Conservation (phyloP, 2,797 vertebrate genomes). For the Pantherophis vulpinus region DNA sequence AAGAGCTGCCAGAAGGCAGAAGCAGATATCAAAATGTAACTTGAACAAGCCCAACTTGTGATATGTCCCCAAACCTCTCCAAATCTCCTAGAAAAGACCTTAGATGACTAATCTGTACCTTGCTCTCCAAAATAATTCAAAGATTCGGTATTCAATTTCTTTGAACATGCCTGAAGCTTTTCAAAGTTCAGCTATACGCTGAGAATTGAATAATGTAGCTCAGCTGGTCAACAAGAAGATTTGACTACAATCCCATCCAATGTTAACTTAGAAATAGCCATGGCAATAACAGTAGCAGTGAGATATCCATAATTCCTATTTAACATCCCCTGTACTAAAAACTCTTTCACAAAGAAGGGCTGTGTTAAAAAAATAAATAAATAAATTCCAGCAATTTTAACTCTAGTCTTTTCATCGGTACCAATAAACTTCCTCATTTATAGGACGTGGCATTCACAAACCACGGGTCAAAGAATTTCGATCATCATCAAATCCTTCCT, state of each 20-base stretch:
- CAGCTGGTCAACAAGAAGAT: background rate
- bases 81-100: background rate
- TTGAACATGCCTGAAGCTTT: background rate
- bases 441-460: background rate
- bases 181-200: background rate
- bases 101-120: background rate
- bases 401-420: background rate
- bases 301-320: background rate
- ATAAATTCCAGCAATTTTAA: background rate
- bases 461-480: background rate
- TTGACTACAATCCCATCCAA: background rate
- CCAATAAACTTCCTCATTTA: background rate
- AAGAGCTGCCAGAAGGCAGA: no score
- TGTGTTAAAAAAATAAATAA: background rate
- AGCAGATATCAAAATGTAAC: background rate
- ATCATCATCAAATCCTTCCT: background rate
- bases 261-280: background rate
- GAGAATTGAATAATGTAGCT: background rate
- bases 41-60: background rate
- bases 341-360: background rate
- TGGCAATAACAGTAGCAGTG: background rate
- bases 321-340: background rate
- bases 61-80: background rate
- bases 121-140: background rate
- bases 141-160: background rate